Conservation (phyloP, 2,888 invertebrate genomes). For the Apamea crenata region DNA sequence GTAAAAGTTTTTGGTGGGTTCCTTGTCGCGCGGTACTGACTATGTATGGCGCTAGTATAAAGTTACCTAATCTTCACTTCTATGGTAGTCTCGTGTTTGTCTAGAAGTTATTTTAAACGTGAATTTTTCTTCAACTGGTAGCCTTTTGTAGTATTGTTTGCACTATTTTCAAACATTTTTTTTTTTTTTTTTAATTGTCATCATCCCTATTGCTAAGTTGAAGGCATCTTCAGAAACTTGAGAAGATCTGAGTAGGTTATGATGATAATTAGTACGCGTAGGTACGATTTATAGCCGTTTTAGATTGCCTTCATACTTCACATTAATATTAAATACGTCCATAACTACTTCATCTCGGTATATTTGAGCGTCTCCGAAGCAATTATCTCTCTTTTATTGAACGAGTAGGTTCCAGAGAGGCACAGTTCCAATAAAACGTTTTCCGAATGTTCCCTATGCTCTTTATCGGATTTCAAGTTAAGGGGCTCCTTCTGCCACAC, state of each 20-base stretch:
- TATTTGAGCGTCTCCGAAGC: slow-evolving; percentile 24
- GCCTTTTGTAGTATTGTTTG: too few species aligned
- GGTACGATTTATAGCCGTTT: not conserved
- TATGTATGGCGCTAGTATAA: not conserved
- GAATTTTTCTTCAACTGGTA: too few species aligned
- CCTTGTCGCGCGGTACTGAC: not conserved
- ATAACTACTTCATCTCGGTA: slow-evolving; percentile 19
- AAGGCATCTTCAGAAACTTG: not conserved
- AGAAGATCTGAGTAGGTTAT: not conserved
- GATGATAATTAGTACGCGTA: not conserved
- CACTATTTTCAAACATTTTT: not conserved
- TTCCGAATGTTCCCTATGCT: not conserved
- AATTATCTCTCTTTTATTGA: slow-evolving; percentile 20
- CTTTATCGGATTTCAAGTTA: not conserved
- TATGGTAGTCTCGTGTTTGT: not conserved
- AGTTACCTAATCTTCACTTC: not conserved
- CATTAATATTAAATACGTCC: slow-evolving; percentile 16
- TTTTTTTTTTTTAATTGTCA: not conserved
- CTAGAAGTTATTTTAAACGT: not conserved
- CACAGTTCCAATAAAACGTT: slow-evolving; percentile 7
- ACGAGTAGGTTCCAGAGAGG: too few species aligned
- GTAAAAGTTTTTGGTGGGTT: too few species aligned
- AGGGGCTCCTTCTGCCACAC: not conserved
- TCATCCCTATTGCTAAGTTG: not conserved
- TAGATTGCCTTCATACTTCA: not conserved